Evolutionary conservation across 2,113 vertebrate genomes (phyloP).

Genomic region (Hiodon tergisus): DNA sequence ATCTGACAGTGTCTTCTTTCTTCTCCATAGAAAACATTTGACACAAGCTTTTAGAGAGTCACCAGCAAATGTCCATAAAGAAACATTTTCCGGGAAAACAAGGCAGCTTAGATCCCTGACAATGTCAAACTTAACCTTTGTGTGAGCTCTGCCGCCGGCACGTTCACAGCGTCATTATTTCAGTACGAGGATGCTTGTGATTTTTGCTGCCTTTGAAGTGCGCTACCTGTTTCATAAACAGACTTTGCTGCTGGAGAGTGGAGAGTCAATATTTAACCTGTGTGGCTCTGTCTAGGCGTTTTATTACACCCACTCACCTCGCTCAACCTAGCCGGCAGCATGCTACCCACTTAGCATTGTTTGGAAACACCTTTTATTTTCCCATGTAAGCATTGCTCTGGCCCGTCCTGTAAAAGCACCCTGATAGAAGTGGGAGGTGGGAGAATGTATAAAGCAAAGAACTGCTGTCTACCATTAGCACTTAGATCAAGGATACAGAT

Average conservation of each 20-base stretch:
- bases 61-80: conserved; percentile 56
- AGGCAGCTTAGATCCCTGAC: conserved; percentile 51
- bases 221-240: conserved; percentile 55
- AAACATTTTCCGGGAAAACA: conserved; percentile 63
- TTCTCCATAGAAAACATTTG: conserved; percentile 33
- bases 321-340: conserved; percentile 17
- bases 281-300: conserved; percentile 33
- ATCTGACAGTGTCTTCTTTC: not conserved
- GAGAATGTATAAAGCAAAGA: not conserved
- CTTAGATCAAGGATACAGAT: not conserved
- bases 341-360: not conserved
- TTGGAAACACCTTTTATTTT: not conserved
- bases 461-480: not conserved
- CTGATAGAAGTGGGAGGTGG: not conserved
- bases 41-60: conserved; percentile 69
- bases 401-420: not conserved
- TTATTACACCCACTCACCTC: conserved; percentile 40
- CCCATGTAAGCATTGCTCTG: too few relatives aligned
- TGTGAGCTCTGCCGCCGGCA: conserved; percentile 36
- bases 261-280: conserved; percentile 61
- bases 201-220: conserved; percentile 35
- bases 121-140: conserved; percentile 62
- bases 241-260: conserved; percentile 51
- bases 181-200: conserved; percentile 20
- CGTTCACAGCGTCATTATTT: conserved; percentile 33